These are phyloP conservation scores for Athalia circularis DNA, from an alignment of 2,888 invertebrate genomes.

Conservation along the genomic window DNA sequence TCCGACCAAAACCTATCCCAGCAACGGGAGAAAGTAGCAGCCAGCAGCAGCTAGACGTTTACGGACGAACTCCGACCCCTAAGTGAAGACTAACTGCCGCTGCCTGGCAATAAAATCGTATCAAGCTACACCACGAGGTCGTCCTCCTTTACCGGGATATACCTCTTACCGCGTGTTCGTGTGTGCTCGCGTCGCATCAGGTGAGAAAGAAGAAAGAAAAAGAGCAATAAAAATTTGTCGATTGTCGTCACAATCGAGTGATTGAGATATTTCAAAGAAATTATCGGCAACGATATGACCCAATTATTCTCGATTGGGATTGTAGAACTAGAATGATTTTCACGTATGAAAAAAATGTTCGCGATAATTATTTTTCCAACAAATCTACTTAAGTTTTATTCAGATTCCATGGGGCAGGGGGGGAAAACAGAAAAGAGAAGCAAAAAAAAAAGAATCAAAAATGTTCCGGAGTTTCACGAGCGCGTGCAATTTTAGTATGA, in stretches of 20 bases:
- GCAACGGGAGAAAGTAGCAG: no score
- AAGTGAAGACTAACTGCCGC: slow-evolving; percentile 67
- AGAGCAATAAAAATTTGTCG: not conserved
- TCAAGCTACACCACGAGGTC: slow-evolving; percentile 58
- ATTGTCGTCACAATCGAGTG: no score
- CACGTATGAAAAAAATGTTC: no score
- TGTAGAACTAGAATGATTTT: no score
- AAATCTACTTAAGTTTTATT: no score
- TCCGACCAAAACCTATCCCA: not conserved
- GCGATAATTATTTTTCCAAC: no score
- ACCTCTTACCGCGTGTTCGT: not conserved
- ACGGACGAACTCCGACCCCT: slow-evolving; percentile 66
- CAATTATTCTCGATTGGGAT: no score
- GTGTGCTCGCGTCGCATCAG: no score
- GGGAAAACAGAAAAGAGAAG: no score
- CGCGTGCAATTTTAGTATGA: no score
- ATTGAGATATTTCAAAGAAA: not conserved
- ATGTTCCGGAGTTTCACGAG: not conserved
- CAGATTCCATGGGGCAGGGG: no score
- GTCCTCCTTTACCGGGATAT: slow-evolving; percentile 9
- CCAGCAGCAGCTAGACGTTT: slow-evolving; percentile 60
- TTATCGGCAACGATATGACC: no score
- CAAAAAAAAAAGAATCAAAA: not conserved
- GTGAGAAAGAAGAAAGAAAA: not conserved
- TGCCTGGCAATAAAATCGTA: slow-evolving; percentile 65